phyloP scores from a whole-genome alignment of 2,113 vertebrate genomes.

The Gadus macrocephalus region DNA sequence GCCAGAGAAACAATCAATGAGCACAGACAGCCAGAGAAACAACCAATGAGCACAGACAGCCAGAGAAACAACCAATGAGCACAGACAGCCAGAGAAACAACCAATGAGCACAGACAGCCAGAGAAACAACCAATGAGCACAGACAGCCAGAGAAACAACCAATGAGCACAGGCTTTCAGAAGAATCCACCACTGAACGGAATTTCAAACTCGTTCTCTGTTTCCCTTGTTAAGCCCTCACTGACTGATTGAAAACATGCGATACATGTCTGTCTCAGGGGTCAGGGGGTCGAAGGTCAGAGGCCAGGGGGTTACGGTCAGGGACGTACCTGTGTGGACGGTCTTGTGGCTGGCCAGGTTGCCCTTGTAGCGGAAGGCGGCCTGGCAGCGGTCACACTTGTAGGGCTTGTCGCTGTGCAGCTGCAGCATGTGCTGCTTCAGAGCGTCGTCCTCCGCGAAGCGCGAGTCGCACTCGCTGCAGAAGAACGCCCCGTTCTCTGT shows the following conservation, averaged over 20 bases:
- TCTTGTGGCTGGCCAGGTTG: slow-evolving; percentile 99
- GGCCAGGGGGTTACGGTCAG: not conserved
- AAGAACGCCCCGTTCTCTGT: slow-evolving; percentile 96
- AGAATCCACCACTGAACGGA: not conserved
- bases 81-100: no score
- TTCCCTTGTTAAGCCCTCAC: no score
- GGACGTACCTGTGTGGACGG: slow-evolving; percentile 88
- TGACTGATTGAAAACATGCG: no score
- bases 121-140: no score
- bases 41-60: no score
- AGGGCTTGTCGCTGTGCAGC: slow-evolving; percentile 97
- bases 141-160: no score
- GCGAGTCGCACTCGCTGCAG: slow-evolving; percentile 94
- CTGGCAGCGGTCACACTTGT: slow-evolving; percentile 98
- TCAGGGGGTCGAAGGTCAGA: no score
- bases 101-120: no score
- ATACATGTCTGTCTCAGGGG: not conserved
- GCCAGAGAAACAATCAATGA: no score
- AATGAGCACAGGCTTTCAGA: not conserved
- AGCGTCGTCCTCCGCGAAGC: slow-evolving; percentile 90
- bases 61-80: no score
- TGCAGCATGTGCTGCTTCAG: slow-evolving; percentile 95
- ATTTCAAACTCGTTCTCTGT: no score
- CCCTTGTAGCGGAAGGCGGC: slow-evolving; percentile 98
- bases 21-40: no score